Conservation (phyloP, 2,888 invertebrate genomes). For the Erebia aethiops region DNA sequence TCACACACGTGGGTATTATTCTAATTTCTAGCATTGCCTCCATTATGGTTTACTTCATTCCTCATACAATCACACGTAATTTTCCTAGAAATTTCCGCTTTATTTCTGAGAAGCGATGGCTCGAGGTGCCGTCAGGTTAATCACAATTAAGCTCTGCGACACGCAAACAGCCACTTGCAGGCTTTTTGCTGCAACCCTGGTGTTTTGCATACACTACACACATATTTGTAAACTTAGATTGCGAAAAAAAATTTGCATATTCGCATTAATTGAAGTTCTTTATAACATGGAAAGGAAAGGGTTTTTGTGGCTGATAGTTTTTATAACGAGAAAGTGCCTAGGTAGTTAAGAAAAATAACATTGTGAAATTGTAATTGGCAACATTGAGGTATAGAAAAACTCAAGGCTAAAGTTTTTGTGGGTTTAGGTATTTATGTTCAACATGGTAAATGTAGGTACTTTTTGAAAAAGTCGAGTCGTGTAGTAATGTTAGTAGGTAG, state of each 20-base stretch:
- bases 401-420: no score
- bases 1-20: not conserved
- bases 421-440: no score
- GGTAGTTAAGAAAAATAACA: no score
- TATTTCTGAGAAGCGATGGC: slow-evolving; percentile 43
- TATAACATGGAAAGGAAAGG: slow-evolving; percentile 8
- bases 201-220: slow-evolving; percentile 40
- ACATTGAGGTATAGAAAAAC: no score
- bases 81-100: slow-evolving; percentile 35
- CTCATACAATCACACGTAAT: slow-evolving; percentile 38
- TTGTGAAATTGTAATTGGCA: no score
- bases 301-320: no score
- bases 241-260: slow-evolving; percentile 19
- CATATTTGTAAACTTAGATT: slow-evolving; percentile 38
- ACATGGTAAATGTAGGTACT: no score
- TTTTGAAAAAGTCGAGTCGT: no score
- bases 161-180: slow-evolving; percentile 41
- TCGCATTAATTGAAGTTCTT: slow-evolving; percentile 18
- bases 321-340: no score
- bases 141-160: slow-evolving; percentile 44
- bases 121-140: slow-evolving; percentile 45
- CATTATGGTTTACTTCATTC: slow-evolving; percentile 14
- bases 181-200: slow-evolving; percentile 37
- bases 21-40: slow-evolving; percentile 11
- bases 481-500: no score